phyloP scores from a whole-genome alignment of 2,113 vertebrate species.

The Budorcas taxicolor region DNA sequence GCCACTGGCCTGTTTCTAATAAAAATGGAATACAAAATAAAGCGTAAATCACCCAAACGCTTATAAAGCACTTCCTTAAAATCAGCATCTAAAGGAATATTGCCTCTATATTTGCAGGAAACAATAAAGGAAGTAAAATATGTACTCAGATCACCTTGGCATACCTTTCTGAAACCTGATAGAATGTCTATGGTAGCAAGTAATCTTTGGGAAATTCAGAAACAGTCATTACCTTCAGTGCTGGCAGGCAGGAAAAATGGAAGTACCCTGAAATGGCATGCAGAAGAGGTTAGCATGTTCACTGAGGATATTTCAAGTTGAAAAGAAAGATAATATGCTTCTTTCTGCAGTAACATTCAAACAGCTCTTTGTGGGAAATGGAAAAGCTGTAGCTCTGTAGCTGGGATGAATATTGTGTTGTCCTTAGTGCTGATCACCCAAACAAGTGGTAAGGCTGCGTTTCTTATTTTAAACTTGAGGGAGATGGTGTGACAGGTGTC shows the following conservation, averaged over 20 bases:
- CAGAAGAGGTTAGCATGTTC: neutral
- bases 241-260: neutral
- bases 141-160: neutral
- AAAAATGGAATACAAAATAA: constrained; percentile 52
- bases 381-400: neutral
- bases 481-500: neutral
- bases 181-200: neutral
- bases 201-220: constrained; percentile 33
- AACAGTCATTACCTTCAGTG: neutral
- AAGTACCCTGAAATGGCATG: neutral
- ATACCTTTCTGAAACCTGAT: constrained; percentile 14
- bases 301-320: neutral
- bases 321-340: neutral
- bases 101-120: neutral
- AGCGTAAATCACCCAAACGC: constrained; percentile 53
- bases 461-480: neutral
- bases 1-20: constrained; percentile 63
- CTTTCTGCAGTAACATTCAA: neutral
- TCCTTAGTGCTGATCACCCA: neutral
- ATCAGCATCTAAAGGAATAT: neutral
- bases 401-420: neutral
- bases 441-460: fast-evolving
- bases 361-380: neutral
- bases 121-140: constrained; percentile 42
- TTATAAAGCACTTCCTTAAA: constrained; percentile 36